Conservation (phyloP, 2,797 vertebrate genomes). For the Neostethus bicornis region DNA sequence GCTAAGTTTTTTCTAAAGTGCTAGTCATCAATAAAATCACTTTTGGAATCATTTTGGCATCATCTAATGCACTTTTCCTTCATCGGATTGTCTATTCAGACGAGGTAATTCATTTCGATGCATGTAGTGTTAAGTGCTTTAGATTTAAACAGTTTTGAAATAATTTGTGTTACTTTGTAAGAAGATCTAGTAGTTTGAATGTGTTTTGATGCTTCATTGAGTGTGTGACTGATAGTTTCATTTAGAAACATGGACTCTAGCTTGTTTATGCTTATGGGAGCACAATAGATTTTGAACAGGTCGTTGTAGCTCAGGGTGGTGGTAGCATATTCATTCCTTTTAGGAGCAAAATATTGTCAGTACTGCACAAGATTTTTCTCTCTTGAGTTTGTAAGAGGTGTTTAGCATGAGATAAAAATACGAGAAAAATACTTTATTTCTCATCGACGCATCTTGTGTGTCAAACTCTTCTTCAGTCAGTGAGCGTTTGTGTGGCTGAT, state of each 20-base stretch:
- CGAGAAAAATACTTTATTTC: constrained; percentile 54
- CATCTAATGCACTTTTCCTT: constrained; percentile 63
- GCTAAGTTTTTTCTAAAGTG: constrained; percentile 51
- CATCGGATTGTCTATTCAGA: constrained; percentile 34
- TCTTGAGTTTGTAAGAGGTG: constrained; percentile 18
- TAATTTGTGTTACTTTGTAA: constrained; percentile 18
- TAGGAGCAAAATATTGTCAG: constrained; percentile 27
- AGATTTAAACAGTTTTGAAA: constrained; percentile 29
- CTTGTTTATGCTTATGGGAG: constrained; percentile 68
- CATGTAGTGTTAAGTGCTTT: constrained; percentile 35
- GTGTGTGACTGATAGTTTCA: constrained; percentile 36
- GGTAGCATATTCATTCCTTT: constrained; percentile 37
- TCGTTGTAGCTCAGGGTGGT: constrained; percentile 62
- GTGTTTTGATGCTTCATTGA: constrained; percentile 22
- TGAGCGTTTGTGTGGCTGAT: constrained; percentile 48
- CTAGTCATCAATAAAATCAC: constrained; percentile 65
- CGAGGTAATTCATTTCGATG: constrained; percentile 65
- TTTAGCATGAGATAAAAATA: constrained; percentile 40
- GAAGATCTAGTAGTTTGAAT: constrained; percentile 20
- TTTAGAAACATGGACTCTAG: constrained; percentile 46
- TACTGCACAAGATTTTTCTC: constrained; percentile 11
- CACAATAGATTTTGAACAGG: constrained; percentile 70
- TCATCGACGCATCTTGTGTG: constrained; percentile 51
- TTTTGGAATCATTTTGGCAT: constrained; percentile 65
- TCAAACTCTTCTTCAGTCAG: constrained; percentile 47